Conservation (phyloP, 2,888 invertebrate genomes). For the Busseola fusca region DNA sequence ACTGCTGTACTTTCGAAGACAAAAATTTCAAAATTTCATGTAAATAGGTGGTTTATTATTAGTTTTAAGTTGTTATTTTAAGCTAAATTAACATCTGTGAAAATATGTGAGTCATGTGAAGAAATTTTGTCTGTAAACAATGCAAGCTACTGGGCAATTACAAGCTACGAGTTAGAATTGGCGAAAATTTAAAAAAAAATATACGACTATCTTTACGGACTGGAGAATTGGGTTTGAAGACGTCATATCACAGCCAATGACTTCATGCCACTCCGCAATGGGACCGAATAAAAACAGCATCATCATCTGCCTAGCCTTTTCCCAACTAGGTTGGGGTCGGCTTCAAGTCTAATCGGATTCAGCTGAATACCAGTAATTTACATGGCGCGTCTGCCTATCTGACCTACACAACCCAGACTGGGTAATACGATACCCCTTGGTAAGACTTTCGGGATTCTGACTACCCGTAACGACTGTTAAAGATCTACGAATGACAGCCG, state of each 20-base stretch:
- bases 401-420: no score
- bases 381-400: no score
- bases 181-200: not conserved
- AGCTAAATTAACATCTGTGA: conserved; percentile 22
- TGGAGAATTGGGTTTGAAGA: not conserved
- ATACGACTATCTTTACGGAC: not conserved
- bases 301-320: no score
- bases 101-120: conserved; percentile 32
- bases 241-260: no score
- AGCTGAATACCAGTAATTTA: no score
- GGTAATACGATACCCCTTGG: no score
- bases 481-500: no score
- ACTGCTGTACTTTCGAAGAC: conserved; percentile 18
- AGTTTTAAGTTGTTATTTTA: conserved; percentile 10
- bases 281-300: not conserved
- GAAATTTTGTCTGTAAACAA: conserved; percentile 13
- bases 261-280: not conserved
- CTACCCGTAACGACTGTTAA: no score
- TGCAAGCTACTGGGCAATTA: not conserved
- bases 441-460: no score
- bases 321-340: no score
- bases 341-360: no score
- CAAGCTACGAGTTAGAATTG: not conserved
- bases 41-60: not conserved
- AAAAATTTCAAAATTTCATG: conserved; percentile 2